Evolutionary conservation across 2,888 invertebrate genomes (phyloP), one percentile per base, ranked within the genome.

Genomic region (Cataglyphis cursor): DNA sequence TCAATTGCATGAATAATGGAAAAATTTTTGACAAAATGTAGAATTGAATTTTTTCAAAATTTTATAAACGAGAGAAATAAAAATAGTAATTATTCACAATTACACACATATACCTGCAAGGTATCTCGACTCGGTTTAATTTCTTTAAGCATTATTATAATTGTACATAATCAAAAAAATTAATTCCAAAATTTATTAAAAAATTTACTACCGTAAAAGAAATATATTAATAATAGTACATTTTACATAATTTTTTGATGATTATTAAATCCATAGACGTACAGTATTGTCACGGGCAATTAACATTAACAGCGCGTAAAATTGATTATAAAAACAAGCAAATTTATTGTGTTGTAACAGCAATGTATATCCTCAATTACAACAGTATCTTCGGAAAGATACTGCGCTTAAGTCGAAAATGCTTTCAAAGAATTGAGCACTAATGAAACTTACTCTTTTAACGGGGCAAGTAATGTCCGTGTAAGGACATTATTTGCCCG

Each of bases 351-450:
- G 44, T 12, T 28, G 28, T 44, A 24, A 15, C 35, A n/a, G 31
- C 8, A 51, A 51, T 41, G 64, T 80, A 21, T 72, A 59, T 57
- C 80, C 84, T 82, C 81, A 87, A 86, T 87, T 78, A 66, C 28
- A 54, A 76, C 41, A 41, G 41, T 57, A 68, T n/a, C n/a, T 44
- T 59, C n/a, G 35, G 44, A 70, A 70, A 68, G 59, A 78, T 80
- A 57, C 65, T 41, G 41, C 73, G 57, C 59, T 74, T 35, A 66
- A 73, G 31, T 72, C 31, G 68, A 59, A 68, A n/a, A 6, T 48
- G 64, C 73, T 86, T 74, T 75, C 75, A 59, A 83, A 75, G 70
- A 83, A 75, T 83, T 81, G 65, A 44, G 48, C 73, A 61, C 66
- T 66, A 83, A 83, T 81, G 61, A 83, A 74, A 81, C 73, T 83